Evolutionary conservation across 2,888 invertebrate species (phyloP), one percentile per base, ranked within the genome.

Genomic region (Chelonus formosanus): DNA sequence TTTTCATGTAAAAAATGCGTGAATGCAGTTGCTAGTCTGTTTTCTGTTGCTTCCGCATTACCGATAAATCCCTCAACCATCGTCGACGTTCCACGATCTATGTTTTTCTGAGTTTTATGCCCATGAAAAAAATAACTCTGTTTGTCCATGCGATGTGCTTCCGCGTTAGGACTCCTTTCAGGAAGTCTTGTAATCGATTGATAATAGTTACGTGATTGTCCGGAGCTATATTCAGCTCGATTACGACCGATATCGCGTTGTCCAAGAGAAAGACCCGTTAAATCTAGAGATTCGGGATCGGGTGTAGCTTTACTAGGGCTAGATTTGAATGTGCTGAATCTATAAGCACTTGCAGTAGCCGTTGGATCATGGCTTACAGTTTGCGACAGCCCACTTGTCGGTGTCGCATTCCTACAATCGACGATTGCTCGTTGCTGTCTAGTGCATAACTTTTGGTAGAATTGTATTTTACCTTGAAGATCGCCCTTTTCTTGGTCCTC

Each of bases 381-480:
- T 55, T 68, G 63, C 54, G 63, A 65, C 65, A 67, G 65, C 44
- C 52, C 59, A 34, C 54, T 65, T 85, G 65, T 52, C 58, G 70
- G 64, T 43, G 68, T 65, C 57, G 88, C 86, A 85, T 89, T 88
- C 86, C 89, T 88, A 85, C 88, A 83, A 74, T 78, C 81, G 69
- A 74, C 78, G 72, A 73, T 68, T 70, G 71, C 73, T 72, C 75
- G 78, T 68, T 77, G 78, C 77, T 79, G 77, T 87, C 71, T 86
- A 84, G 83, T 85, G 74, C 74, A 77, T 77, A 80, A 80, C 76
- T 81, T 75, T 79, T 77, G 80, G 80, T 81, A 80, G 76, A 80
- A 79, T 78, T 79, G 76, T 76, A 77, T 78, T 80, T 80, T 83
- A 83, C 82, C 82, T 83, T 80, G 80, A 70, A 80, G 77, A 71